Evolutionary conservation across 2,113 vertebrate genomes (phyloP), one percentile per base, ranked within the genome.

Genomic region (Amazona vittata): DNA sequence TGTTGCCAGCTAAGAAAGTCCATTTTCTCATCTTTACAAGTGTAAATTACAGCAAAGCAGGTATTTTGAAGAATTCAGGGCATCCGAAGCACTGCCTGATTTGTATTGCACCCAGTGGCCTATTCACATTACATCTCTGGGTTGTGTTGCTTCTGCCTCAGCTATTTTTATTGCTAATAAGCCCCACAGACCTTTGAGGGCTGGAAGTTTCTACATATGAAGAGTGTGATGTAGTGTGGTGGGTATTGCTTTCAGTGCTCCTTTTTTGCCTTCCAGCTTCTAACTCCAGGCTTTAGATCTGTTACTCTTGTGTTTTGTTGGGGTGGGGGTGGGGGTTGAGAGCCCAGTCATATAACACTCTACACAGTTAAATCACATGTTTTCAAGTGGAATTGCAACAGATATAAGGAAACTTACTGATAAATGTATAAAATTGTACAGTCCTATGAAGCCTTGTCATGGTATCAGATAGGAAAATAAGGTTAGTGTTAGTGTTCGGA

Each of bases 381-480:
- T 93, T 81, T 71, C 43, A 80, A 91, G 39, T 78, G 47, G 55
- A 90, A 64, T 92, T 86, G 60, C 57, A 92, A 12, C 57, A 84
- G 73, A 55, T 63, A 24, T 0, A 84, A 35, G 92, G 44, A 83
- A 92, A 64, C 19, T 46, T 83, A 12, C 79, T 78, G 44, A 76
- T 59, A 86, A 68, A 53, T 57, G 29, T 83, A 52, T 87, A 62
- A 82, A 90, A 86, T 46, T 93, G 62, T 86, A 69, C 85, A 92
- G 89, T 89, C 86, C 89, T 94, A 6, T 81, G 74, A 85, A 91
- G 83, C 77, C 89, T 94, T 94, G 92, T 86, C 49, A 70, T 88
- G 90, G 31, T 94, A 67, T 92, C 57, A 69, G 67, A 79, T 82
- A 62, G 5, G 64, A 90, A 86, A 78, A 52, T 31, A 75, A 93